Evolutionary conservation across 2,113 vertebrate genomes (phyloP), one percentile per base, ranked within the genome.

Genomic region (Catharus fuscescens): DNA sequence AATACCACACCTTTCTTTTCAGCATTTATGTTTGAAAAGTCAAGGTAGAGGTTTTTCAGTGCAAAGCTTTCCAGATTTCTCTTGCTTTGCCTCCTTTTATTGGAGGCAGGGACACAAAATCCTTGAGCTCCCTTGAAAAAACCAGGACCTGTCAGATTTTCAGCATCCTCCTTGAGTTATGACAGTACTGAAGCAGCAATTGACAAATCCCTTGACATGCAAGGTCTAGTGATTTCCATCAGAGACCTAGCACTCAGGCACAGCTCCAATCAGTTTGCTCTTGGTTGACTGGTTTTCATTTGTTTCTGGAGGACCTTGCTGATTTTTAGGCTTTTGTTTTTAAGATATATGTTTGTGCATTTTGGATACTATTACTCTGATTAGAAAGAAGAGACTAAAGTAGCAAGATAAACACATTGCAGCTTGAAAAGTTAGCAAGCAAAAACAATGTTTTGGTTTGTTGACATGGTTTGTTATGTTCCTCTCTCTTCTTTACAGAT

Each of bases 141-240:
- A 56, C 9, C 23, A 64, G 54, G 18, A 89, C 18, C 82, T 90
- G 56, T 72, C 91, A 66, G 21, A 66, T 80, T 54, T 88, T 76
- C 65, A 72, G 29, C 26, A 56, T 74, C 38, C 7, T 64, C 28
- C 32, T 42, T 81, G 65, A 54, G 23, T 81, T 79, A 50, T 34
- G 38, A 59, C 56, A 71, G 61, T 32, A 73, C 9, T 50, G 70
- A 81, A 89, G 57, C 47, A 94, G 66, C 34, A 88, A 64, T 21
- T 79, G 88, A 80, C 36, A 86, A 93, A 93, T 92, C 83, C 31
- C 88, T 71, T 78, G 92, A 62, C 40, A 48, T 36, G 8, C 73
- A 94, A 87, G 78, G 61, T 92, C 76, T 83, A 86, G 60, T 80
- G 74, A 70, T 92, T 95, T 88, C 70, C 50, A 50, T 86, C 82